These are phyloP conservation scores for Sebastes jordani DNA, from an alignment of 2,797 vertebrate species.

Conservation along the genomic window DNA sequence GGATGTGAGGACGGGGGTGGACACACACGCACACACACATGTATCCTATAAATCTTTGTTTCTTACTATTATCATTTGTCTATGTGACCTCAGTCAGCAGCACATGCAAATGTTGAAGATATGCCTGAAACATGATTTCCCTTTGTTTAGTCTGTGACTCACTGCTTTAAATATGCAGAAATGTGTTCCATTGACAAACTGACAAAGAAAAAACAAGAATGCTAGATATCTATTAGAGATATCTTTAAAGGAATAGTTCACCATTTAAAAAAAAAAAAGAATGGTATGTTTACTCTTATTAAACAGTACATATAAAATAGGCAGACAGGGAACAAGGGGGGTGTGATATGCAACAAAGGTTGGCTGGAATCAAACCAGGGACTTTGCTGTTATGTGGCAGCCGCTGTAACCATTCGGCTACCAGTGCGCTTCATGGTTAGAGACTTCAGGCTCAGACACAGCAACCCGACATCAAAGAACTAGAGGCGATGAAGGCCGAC, in stretches of 20 bases:
- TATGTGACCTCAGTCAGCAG: conserved; percentile 24
- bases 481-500: no score
- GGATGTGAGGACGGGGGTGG: conserved; percentile 43
- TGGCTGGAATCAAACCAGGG: neutral
- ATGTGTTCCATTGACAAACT: neutral
- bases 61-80: conserved; percentile 29
- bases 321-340: neutral
- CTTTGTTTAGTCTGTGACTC: conserved; percentile 33
- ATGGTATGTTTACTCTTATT: neutral
- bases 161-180: conserved; percentile 29
- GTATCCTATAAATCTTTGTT: neutral
- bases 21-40: neutral
- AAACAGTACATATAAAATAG: neutral
- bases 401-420: neutral
- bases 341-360: neutral
- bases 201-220: neutral
- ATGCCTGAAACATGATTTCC: conserved; percentile 20
- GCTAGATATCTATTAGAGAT: neutral
- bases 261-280: neutral
- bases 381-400: neutral
- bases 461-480: no score
- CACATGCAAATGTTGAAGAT: conserved; percentile 40
- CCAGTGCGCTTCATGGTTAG: neutral
- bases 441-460: neutral
- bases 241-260: neutral